These are phyloP conservation scores for Lepus oiostolus DNA, from an alignment of 2,797 vertebrate genomes.

Conservation along the genomic window DNA sequence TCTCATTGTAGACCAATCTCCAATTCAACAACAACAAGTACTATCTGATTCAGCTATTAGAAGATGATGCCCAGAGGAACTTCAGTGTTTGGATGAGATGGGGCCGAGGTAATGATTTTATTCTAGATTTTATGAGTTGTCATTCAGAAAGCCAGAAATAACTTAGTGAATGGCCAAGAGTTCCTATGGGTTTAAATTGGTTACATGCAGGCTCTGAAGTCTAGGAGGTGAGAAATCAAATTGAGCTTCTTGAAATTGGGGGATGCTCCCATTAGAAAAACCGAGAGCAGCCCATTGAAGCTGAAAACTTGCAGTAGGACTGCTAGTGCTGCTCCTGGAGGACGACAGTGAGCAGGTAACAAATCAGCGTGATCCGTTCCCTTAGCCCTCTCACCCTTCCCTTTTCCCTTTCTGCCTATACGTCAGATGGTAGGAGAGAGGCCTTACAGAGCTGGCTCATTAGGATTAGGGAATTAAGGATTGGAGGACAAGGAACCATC, in stretches of 20 bases:
- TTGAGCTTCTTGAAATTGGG: not conserved
- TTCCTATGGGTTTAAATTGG: not conserved
- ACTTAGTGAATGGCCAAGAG: not conserved
- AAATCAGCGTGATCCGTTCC: not conserved
- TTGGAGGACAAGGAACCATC: not conserved
- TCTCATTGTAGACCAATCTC: constrained; percentile 92
- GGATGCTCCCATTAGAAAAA: not conserved
- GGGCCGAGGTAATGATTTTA: constrained; percentile 92
- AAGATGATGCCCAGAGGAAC: constrained; percentile 89
- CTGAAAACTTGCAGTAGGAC: not conserved
- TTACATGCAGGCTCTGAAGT: not conserved
- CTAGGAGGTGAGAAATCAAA: not conserved
- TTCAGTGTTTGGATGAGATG: constrained; percentile 96
- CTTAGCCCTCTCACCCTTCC: not conserved
- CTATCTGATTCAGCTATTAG: constrained; percentile 94
- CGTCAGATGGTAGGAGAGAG: constrained; percentile 9
- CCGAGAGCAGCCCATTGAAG: not conserved
- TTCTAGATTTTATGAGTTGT: not conserved
- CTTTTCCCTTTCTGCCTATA: not conserved
- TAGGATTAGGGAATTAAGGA: not conserved
- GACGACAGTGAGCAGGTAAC: not conserved
- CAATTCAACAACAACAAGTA: constrained; percentile 97
- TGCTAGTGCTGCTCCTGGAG: not conserved
- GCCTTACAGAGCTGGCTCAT: not conserved
- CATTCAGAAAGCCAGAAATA: constrained; percentile 46